These are phyloP conservation scores for Mormyrus lacerda DNA, from an alignment of 2,113 vertebrate species.

Conservation along the genomic window DNA sequence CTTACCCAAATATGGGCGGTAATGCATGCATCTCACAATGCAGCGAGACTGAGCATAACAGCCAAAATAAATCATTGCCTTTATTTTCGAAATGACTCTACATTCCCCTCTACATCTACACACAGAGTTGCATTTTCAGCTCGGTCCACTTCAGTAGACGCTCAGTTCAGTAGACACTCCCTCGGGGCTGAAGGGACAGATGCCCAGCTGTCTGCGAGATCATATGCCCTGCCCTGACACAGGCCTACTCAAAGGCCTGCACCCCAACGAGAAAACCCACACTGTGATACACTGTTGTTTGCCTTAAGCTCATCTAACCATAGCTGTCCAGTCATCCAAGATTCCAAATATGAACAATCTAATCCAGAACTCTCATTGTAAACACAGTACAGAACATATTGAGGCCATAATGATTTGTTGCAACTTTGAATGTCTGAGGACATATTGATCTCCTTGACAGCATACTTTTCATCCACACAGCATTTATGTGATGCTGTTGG, in stretches of 20 bases:
- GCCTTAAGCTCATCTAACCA: background rate
- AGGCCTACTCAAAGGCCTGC: background rate
- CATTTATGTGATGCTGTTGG: background rate
- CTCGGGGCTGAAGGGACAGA: background rate
- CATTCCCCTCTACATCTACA: slow-evolving; percentile 42
- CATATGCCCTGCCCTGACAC: background rate
- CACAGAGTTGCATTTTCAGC: background rate
- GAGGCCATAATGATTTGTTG: background rate
- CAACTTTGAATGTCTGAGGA: background rate
- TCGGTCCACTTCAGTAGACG: background rate
- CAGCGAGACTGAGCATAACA: background rate
- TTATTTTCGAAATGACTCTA: slow-evolving; percentile 38
- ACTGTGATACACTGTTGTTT: background rate
- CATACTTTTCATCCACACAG: background rate
- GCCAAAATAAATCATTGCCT: slow-evolving; percentile 15
- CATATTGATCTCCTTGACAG: background rate
- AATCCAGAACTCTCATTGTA: background rate
- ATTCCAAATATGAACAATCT: background rate
- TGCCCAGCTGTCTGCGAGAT: background rate
- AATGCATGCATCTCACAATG: background rate
- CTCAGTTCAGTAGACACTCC: background rate
- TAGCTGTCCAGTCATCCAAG: background rate
- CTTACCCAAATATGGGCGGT: background rate
- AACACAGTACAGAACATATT: background rate
- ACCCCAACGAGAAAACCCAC: background rate